Evolutionary conservation across 2,888 invertebrate genomes (phyloP), one percentile per base, ranked within the genome.

Genomic region (Scaptomyza caliginosa): DNA sequence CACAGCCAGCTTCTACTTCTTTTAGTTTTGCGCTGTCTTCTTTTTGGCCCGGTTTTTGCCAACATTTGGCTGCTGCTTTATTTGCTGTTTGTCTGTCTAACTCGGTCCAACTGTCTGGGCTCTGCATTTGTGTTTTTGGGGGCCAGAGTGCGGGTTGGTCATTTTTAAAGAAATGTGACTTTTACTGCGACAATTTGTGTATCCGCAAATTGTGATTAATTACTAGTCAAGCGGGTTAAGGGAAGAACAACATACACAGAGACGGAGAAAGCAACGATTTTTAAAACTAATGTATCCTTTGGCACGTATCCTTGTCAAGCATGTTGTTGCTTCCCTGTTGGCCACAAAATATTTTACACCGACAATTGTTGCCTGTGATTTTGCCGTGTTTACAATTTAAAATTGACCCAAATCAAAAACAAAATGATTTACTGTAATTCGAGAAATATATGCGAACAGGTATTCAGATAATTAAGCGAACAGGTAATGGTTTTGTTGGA

Each of bases 171-270:
- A 74, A 81, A 81, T 79, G 80, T 79, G 80, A 80, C 80, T 80
- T 77, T 77, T 77, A 77, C 77, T 73, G 77, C 80, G 77, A 74
- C 80, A 77, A 77, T 80, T 77, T 77, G 77, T 80, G 80, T 77
- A 81, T 77, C 77, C 77, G 73, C 70, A 80, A 77, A 77, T 77
- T 77, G 80, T 80, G 80, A 80, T 77, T 80, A 76, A 80, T 77
- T 77, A 65, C 59, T 19, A 39, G 38, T 23, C 38, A 36, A 28
- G 39, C 21, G 45, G 42, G 10, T 19, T 26, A 28, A 19, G 5
- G 19, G 13, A 6, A 7, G 7, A 32, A 13, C 6, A 0, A 30
- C 30, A 30, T n/a, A 28, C 3, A 28, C 30, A 13, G 30, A n/a
- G n/a, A n/a, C 6, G 32, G 1, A 11, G n/a, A 28, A 54, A 48